Base-by-base conservation (phyloP, 2,113 vertebrate genomes). In the Dunckerocampus dactyliophorus region DNA sequence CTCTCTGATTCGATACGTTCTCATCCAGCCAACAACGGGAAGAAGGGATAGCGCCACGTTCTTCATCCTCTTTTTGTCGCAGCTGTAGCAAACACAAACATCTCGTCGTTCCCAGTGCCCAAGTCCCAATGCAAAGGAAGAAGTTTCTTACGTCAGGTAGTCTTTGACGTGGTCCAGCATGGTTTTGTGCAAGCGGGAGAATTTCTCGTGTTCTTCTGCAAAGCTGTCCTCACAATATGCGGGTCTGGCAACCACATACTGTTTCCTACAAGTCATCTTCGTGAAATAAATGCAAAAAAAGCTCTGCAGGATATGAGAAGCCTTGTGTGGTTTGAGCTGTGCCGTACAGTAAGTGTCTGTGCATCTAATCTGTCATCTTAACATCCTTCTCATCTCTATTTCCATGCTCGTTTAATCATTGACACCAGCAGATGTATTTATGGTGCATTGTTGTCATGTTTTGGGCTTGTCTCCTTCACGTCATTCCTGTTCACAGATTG, bases 1-100 rank as follows among this genome's bases (percentile, higher is more conserved):
- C 63, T 94, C 92, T 74, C 80, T 94, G 7, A 94, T 31, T 59
- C 75, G 86, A 17, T 98, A 98, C 0, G 74, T 83, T 42, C 90
- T 94, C 75, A 98, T 81, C 96, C 96, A 98, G 0, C 93, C 92
- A 20, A 86, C 9, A 0, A 98, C 8, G 3, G 96, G 96, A 39
- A 98, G 82, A 28, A 93, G 60, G 43, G 87, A 70, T 34, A 94
- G 55, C 1, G 62, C 86, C 9, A 81, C 74, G 56, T 76, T 92
- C 87, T 94, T 97, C 52, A 69, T 85, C 42, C 85, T 93, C 77
- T 90, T 79, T 16, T 88, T 55, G 47, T 93, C 90, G 47, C 94
- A 97, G 20, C 95, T 97, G 83, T 55, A 86, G 89, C 16, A 85
- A 39, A 82, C 24, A 62, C 34, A 53, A 58, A 31, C 13, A 24